Evolutionary conservation across 2,888 invertebrate genomes (phyloP).

Genomic region (Eucera pruinosa): DNA sequence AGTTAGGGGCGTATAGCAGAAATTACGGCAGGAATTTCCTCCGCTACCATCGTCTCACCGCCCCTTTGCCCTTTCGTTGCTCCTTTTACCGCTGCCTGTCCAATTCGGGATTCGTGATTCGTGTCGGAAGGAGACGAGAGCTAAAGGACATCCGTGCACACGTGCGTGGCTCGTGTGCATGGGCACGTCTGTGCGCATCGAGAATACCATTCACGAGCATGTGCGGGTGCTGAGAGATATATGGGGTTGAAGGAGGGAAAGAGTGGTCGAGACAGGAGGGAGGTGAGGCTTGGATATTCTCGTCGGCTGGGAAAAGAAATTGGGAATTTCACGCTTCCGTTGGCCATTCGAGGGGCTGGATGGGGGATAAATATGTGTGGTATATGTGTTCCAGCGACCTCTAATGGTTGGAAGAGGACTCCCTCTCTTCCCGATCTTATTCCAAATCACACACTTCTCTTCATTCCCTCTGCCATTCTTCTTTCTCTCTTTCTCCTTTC

Average conservation of each 20-base stretch:
- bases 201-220: too few species aligned
- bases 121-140: slow-evolving; percentile 60
- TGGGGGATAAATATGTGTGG: slow-evolving; percentile 65
- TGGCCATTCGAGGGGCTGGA: slow-evolving; percentile 74
- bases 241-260: slow-evolving; percentile 39
- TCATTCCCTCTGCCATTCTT: slow-evolving; percentile 4
- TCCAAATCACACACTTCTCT: slow-evolving; percentile 53
- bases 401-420: slow-evolving; percentile 69
- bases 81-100: slow-evolving; percentile 63
- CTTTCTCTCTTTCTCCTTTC: slow-evolving; percentile 15
- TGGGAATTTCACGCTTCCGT: slow-evolving; percentile 83
- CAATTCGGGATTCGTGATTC: slow-evolving; percentile 72
- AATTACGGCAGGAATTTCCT: slow-evolving; percentile 68
- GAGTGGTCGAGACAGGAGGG: slow-evolving; percentile 42
- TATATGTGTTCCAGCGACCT: slow-evolving; percentile 56
- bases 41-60: slow-evolving; percentile 33
- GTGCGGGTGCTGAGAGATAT: too few species aligned
- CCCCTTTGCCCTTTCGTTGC: slow-evolving; percentile 49
- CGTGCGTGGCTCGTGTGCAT: not conserved
- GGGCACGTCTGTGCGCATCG: not conserved
- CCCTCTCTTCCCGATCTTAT: slow-evolving; percentile 66
- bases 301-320: slow-evolving; percentile 79
- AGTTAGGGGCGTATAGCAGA: slow-evolving; percentile 70
- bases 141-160: slow-evolving; percentile 25
- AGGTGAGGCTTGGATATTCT: slow-evolving; percentile 68